Conservation (phyloP, 2,113 vertebrate genomes). For the Eleginops maclovinus region DNA sequence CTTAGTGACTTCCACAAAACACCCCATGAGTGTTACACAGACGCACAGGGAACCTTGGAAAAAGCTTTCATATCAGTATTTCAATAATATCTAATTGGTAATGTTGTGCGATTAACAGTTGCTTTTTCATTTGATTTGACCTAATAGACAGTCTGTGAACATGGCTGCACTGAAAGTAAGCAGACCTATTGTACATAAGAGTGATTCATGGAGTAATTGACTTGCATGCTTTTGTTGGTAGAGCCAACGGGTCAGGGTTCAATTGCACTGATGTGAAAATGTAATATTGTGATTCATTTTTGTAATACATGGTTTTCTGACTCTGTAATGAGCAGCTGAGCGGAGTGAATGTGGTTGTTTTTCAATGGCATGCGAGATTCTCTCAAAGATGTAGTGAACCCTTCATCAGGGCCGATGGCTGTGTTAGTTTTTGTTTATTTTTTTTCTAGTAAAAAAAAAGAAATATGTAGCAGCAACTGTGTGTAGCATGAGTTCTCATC, state of each 20-base stretch:
- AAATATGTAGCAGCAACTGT: constrained; percentile 81
- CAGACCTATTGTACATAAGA: constrained; percentile 72
- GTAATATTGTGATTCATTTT: constrained; percentile 72
- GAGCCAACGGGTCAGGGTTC: constrained; percentile 79
- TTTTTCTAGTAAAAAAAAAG: constrained; percentile 44
- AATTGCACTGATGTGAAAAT: constrained; percentile 82
- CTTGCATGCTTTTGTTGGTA: constrained; percentile 82
- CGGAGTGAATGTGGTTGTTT: constrained; percentile 69
- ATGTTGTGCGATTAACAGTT: constrained; percentile 56
- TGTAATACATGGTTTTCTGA: constrained; percentile 65
- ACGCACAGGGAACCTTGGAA: constrained; percentile 51
- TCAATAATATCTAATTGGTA: constrained; percentile 51
- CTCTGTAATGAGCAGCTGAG: constrained; percentile 63
- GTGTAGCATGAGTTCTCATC: constrained; percentile 78
- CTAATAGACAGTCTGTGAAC: constrained; percentile 51
- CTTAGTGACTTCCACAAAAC: constrained; percentile 42
- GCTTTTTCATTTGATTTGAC: constrained; percentile 59
- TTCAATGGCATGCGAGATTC: constrained; percentile 69
- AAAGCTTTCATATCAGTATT: constrained; percentile 57
- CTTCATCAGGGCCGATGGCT: constrained; percentile 58
- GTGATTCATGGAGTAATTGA: constrained; percentile 66
- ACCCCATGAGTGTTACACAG: constrained; percentile 25
- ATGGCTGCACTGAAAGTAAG: constrained; percentile 57
- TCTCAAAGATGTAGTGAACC: constrained; percentile 64
- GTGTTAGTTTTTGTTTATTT: constrained; percentile 36